Percentiles rank a stretch among this genome's conserved stretches.
Evolutionary conservation across 2,888 invertebrate species (phyloP).

Genomic region (Nephrotoma flavescens): DNA sequence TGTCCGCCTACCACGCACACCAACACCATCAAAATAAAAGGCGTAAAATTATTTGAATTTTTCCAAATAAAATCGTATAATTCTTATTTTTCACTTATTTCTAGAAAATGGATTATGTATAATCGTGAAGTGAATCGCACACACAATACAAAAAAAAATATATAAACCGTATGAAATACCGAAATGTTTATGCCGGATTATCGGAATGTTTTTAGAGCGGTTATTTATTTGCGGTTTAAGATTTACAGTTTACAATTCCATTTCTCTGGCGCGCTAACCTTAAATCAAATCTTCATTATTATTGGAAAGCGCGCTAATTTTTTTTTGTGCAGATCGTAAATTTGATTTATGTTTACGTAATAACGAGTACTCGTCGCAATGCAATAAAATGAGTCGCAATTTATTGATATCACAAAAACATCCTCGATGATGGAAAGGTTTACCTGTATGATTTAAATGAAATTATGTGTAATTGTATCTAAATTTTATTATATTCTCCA

Average conservation of each 20-base stretch:
- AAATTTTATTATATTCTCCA: too few species aligned
- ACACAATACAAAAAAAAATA: not conserved
- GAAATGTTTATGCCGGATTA: not conserved
- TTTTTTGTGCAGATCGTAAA: too few species aligned
- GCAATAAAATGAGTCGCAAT: too few species aligned
- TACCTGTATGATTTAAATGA: too few species aligned
- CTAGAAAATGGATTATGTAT: not conserved
- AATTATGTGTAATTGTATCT: too few species aligned
- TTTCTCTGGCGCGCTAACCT: not conserved
- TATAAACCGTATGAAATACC: not conserved
- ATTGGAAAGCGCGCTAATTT: too few species aligned
- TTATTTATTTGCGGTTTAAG: not conserved
- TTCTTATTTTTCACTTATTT: not conserved
- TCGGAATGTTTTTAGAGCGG: not conserved
- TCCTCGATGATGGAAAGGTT: too few species aligned
- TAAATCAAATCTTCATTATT: not conserved
- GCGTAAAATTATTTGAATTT: not conserved
- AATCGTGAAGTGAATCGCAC: not conserved
- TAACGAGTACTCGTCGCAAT: too few species aligned
- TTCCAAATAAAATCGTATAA: not conserved
- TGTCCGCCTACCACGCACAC: not conserved
- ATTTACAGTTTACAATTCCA: not conserved
- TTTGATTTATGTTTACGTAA: too few species aligned
- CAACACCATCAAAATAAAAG: not conserved
- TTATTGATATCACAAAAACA: too few species aligned